phyloP scores from a whole-genome alignment of 2,888 invertebrate genomes.

The Drosophila antonietae region DNA sequence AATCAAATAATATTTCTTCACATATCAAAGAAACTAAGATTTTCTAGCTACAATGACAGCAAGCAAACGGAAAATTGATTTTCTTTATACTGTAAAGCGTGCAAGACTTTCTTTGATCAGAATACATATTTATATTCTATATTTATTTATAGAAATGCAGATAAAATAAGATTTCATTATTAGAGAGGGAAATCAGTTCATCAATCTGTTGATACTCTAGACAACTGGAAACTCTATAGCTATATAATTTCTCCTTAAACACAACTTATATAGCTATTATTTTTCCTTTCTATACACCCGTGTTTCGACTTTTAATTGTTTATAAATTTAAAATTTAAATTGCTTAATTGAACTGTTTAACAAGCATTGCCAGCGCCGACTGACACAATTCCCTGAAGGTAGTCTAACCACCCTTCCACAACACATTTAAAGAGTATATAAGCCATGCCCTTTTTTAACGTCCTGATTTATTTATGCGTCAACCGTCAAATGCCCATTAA shows the following conservation, averaged over 20 bases:
- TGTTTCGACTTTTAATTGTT: not conserved
- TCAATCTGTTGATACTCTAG: too few relatives aligned
- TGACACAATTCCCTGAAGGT: too few relatives aligned
- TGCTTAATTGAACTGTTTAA: not conserved
- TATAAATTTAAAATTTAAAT: conserved; percentile 1
- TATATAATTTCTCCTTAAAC: not conserved
- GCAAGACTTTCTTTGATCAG: not conserved
- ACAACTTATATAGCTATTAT: too few relatives aligned
- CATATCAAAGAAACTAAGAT: conserved; percentile 4
- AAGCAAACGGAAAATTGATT: not conserved
- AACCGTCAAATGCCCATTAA: conserved; percentile 54
- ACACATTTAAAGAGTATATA: not conserved
- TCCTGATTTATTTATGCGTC: conserved; percentile 67
- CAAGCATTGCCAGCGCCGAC: not conserved
- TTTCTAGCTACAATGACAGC: not conserved
- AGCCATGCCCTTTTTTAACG: not conserved
- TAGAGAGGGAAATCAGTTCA: too few relatives aligned
- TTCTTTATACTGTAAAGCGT: not conserved
- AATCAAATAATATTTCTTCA: not conserved
- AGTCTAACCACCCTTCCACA: not conserved
- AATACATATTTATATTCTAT: too few relatives aligned
- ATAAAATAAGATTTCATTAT: too few relatives aligned
- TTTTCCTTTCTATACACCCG: not conserved
- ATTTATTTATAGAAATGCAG: too few relatives aligned
- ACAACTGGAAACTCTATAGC: too few relatives aligned